A percentile compares a stretch with the other conserved stretches of the same genome.
Evolutionary conservation across 2,888 invertebrate genomes (phyloP).

Genomic region (Acronicta aceris): DNA sequence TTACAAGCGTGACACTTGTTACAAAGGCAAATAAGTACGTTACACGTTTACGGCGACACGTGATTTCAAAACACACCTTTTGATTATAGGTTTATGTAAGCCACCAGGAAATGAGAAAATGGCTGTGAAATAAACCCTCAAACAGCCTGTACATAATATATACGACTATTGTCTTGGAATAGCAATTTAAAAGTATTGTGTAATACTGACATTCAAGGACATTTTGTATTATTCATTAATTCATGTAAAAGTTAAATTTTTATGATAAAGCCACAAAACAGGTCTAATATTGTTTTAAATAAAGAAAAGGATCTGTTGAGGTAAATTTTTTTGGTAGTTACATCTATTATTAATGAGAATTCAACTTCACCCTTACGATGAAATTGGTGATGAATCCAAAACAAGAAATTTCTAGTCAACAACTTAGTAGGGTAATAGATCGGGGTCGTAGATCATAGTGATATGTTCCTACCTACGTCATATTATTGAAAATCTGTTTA

Average conservation of each 20-base stretch:
- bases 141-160: constrained; percentile 7
- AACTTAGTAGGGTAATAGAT: constrained; percentile 2
- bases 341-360: too few relatives aligned
- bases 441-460: constrained; percentile 20
- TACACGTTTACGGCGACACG: constrained; percentile 18
- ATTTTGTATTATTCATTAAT: constrained; percentile 11
- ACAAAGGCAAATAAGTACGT: constrained; percentile 20
- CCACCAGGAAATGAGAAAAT: constrained; percentile 35
- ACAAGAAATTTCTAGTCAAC: constrained; percentile 5
- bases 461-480: constrained; percentile 6
- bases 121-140: constrained; percentile 9
- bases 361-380: too few relatives aligned
- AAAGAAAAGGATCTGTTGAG: too few relatives aligned
- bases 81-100: constrained; percentile 38
- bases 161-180: neutral
- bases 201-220: constrained; percentile 8
- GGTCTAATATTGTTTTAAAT: too few relatives aligned
- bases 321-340: neutral
- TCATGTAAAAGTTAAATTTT: constrained; percentile 1
- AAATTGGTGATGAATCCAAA: constrained; percentile 1
- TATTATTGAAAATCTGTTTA: neutral
- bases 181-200: constrained; percentile 1
- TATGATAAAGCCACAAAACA: neutral
- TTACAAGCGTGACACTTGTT: constrained; percentile 21
- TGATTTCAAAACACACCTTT: constrained; percentile 36